These are phyloP conservation scores for Halictus ligatus DNA, from an alignment of 2,888 invertebrate species.

Conservation along the genomic window DNA sequence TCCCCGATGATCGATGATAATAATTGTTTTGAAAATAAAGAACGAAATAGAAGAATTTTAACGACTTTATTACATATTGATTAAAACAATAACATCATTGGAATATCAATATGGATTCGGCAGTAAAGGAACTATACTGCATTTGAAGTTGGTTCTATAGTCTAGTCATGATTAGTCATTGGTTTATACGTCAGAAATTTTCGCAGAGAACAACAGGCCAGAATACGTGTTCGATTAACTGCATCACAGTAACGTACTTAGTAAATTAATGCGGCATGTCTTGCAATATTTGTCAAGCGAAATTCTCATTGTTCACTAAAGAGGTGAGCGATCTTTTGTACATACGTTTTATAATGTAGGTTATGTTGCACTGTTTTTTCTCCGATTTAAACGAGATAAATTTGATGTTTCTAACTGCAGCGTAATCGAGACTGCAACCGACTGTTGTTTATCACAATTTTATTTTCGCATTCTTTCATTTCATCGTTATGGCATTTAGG, in stretches of 20 bases:
- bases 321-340: slow-evolving; percentile 86
- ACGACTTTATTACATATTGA: background rate
- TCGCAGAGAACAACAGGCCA: background rate
- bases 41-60: background rate
- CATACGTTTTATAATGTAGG: slow-evolving; percentile 22
- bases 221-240: slow-evolving; percentile 5
- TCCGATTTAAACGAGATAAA: background rate
- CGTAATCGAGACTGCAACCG: background rate
- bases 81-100: background rate
- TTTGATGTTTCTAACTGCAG: background rate
- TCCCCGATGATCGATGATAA: background rate
- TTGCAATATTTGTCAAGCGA: slow-evolving; percentile 90
- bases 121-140: background rate
- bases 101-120: background rate
- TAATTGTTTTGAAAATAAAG: background rate
- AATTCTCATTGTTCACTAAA: slow-evolving; percentile 90
- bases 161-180: slow-evolving; percentile 12
- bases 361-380: slow-evolving; percentile 20
- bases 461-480: slow-evolving; percentile 17
- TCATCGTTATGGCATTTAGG: slow-evolving; percentile 85
- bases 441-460: slow-evolving; percentile 6
- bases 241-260: background rate
- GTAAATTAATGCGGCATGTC: slow-evolving; percentile 85
- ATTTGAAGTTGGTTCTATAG: slow-evolving; percentile 11
- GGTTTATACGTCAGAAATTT: slow-evolving; percentile 28